phyloP scores from a whole-genome alignment of 35 echinoderm and acorn worm genomes.

The Anneissia japonica region DNA sequence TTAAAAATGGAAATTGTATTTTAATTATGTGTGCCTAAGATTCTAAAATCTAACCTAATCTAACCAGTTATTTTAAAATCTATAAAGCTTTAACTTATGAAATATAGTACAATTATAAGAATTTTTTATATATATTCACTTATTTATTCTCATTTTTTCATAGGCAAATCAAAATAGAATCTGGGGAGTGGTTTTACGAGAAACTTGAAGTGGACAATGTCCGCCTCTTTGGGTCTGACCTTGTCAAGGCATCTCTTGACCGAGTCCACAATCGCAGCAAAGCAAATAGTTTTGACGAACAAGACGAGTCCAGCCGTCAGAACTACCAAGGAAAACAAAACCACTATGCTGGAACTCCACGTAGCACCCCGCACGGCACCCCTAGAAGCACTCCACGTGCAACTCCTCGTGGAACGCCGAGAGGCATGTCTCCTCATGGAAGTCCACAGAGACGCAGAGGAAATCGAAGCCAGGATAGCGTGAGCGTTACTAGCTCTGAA shows the following conservation, averaged over 20 bases:
- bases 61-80: no score
- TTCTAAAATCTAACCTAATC: no score
- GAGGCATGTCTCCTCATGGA: background rate
- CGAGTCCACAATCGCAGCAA: slow-evolving; percentile 4
- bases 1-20: no score
- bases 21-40: no score
- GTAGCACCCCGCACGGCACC: background rate
- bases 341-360: background rate
- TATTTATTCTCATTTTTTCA: no score
- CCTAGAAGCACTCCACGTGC: background rate
- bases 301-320: background rate
- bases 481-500: background rate
- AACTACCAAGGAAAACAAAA: background rate
- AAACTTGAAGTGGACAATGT: slow-evolving; percentile 37
- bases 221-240: slow-evolving; percentile 38
- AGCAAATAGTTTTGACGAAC: background rate
- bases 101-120: no score
- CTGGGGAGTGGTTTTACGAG: slow-evolving; percentile 40
- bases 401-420: background rate
- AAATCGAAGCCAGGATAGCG: background rate
- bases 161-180: slow-evolving; percentile 61
- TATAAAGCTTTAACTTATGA: no score
- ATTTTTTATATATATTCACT: no score
- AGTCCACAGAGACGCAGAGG: background rate
- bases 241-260: slow-evolving; percentile 51